These are phyloP conservation scores for Zaprionus tsacasi DNA, from an alignment of 1,140 invertebrate species.

Conservation along the genomic window DNA sequence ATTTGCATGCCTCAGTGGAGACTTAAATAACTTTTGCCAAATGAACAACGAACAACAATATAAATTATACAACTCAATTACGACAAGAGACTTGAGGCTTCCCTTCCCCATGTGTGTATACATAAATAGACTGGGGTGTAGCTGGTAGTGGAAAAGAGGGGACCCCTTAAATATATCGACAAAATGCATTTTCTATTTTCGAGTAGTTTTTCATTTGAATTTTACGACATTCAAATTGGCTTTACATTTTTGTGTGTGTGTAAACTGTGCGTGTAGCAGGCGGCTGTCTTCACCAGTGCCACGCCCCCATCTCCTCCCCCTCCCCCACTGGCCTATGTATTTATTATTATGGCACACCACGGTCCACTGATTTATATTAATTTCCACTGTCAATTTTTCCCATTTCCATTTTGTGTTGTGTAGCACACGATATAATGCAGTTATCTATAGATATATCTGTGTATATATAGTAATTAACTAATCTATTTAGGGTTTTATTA, in stretches of 20 bases:
- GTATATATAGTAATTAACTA: slow-evolving; percentile 6
- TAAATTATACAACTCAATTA: slow-evolving; percentile 69
- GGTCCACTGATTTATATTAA: slow-evolving; percentile 79
- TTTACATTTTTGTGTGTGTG: slow-evolving; percentile 29
- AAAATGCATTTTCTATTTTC: slow-evolving; percentile 67
- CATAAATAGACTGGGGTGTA: slow-evolving; percentile 5
- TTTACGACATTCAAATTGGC: slow-evolving; percentile 39
- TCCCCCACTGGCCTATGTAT: slow-evolving; percentile 24
- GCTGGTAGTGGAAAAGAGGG: neutral
- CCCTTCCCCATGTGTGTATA: slow-evolving; percentile 3
- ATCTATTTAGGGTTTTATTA: slow-evolving; percentile 31
- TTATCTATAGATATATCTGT: slow-evolving; percentile 27
- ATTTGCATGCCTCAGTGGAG: slow-evolving; percentile 73
- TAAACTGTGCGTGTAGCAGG: slow-evolving; percentile 30
- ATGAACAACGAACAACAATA: slow-evolving; percentile 45
- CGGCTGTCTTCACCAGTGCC: slow-evolving; percentile 3
- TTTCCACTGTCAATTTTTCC: slow-evolving; percentile 69
- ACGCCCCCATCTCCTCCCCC: neutral
- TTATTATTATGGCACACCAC: slow-evolving; percentile 73
- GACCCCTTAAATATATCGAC: slow-evolving; percentile 37
- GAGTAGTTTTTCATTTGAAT: slow-evolving; percentile 48
- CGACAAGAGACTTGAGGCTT: slow-evolving; percentile 14
- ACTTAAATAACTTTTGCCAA: slow-evolving; percentile 61
- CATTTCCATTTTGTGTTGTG: slow-evolving; percentile 29
- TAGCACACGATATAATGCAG: slow-evolving; percentile 39